phyloP scores from a whole-genome alignment of 1,140 invertebrate genomes.

The Aphelinus certus region DNA sequence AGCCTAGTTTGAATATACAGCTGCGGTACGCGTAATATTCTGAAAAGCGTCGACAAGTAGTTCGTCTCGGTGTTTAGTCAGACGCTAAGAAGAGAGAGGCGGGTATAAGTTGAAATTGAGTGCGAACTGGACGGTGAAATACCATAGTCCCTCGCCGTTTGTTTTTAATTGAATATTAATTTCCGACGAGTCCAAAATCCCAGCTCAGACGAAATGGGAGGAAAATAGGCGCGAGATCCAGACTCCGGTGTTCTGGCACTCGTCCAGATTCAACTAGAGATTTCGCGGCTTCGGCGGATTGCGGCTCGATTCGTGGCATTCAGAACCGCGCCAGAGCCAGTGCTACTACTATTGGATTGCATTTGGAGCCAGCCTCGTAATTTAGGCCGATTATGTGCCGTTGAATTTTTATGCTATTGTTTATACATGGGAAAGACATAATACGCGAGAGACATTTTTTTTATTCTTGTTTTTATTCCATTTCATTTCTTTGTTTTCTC shows the following conservation, averaged over 20 bases:
- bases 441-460: no score
- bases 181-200: no score
- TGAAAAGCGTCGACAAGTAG: neutral
- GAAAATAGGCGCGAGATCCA: neutral
- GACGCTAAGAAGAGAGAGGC: neutral
- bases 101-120: no score
- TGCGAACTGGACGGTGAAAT: no score
- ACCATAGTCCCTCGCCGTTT: no score
- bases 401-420: slow-evolving; percentile 5
- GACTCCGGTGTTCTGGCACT: neutral
- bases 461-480: no score
- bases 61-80: slow-evolving; percentile 20
- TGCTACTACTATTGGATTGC: no score
- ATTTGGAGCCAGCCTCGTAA: no score
- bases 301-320: neutral
- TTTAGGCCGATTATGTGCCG: neutral
- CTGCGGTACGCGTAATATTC: neutral
- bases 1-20: no score
- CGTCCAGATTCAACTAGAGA: slow-evolving; percentile 3
- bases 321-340: no score
- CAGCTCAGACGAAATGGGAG: neutral
- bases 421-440: neutral
- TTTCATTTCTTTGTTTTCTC: no score
- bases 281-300: neutral
- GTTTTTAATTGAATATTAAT: no score